Evolutionary conservation across 2,113 vertebrate genomes (phyloP).

Genomic region (Leptobrachium ailaonicum): DNA sequence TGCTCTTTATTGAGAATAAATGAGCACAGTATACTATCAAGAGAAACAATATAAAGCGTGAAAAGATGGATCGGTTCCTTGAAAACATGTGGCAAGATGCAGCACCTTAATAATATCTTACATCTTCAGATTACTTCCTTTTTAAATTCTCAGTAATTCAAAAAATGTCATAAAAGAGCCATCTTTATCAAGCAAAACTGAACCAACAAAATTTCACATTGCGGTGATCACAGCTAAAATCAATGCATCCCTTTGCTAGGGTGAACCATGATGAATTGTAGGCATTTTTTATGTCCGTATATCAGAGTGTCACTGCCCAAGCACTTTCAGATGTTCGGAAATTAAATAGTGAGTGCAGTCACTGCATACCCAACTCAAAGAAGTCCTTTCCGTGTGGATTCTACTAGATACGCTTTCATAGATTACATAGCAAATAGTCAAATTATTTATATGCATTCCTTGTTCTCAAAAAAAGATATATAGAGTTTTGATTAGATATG

Average conservation of each 20-base stretch:
- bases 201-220: neutral
- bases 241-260: neutral
- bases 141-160: neutral
- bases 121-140: neutral
- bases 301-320: conserved; percentile 1
- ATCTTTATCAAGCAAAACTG: neutral
- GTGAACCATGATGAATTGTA: neutral
- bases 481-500: too few relatives aligned
- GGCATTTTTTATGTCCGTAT: neutral
- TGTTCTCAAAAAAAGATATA: too few relatives aligned
- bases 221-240: neutral
- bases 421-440: too few relatives aligned
- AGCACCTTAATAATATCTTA: neutral
- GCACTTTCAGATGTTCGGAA: too few relatives aligned
- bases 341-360: too few relatives aligned
- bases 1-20: neutral
- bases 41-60: too few relatives aligned
- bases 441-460: too few relatives aligned
- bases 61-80: neutral
- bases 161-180: neutral
- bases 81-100: neutral
- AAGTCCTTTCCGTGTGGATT: too few relatives aligned
- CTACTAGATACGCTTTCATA: too few relatives aligned
- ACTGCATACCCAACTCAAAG: too few relatives aligned
- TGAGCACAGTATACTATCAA: neutral